phyloP scores from a whole-genome alignment of 37 sponge, comb jelly and placozoan species.

The Mnemiopsis leidyi region DNA sequence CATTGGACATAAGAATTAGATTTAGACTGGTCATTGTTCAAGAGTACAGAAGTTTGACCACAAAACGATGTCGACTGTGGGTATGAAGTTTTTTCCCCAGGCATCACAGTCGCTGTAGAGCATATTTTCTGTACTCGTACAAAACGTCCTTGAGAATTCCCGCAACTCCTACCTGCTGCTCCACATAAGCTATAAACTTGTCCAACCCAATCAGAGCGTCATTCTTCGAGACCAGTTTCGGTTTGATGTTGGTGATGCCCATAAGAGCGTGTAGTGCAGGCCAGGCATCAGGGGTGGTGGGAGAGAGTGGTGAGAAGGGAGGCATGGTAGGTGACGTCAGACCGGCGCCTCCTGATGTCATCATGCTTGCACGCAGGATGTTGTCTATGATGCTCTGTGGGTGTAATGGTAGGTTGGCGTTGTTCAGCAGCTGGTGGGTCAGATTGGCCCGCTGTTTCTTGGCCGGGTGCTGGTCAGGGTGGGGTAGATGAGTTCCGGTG shows the following conservation, averaged over 20 bases:
- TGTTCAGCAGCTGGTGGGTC: not conserved
- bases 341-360: not conserved
- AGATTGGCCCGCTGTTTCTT: not conserved
- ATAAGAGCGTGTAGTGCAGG: conserved; percentile 22
- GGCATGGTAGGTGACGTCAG: not conserved
- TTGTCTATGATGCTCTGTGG: conserved; percentile 49
- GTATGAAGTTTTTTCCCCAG: not conserved
- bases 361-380: conserved; percentile 38
- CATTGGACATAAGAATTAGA: not conserved
- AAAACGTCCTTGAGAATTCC: conserved; percentile 40
- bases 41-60: not conserved
- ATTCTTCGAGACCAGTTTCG: not conserved
- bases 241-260: conserved; percentile 8
- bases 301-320: conserved; percentile 51
- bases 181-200: conserved; percentile 42
- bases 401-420: not conserved
- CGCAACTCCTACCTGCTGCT: conserved; percentile 32
- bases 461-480: not conserved
- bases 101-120: not conserved
- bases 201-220: conserved; percentile 43
- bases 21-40: not conserved
- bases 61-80: not conserved
- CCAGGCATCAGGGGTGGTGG: not conserved
- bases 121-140: conserved; percentile 43
- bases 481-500: no score